Evolutionary conservation across 2,113 vertebrate genomes (phyloP), one percentile per base, ranked within the genome.

Genomic region (Microcebus murinus): DNA sequence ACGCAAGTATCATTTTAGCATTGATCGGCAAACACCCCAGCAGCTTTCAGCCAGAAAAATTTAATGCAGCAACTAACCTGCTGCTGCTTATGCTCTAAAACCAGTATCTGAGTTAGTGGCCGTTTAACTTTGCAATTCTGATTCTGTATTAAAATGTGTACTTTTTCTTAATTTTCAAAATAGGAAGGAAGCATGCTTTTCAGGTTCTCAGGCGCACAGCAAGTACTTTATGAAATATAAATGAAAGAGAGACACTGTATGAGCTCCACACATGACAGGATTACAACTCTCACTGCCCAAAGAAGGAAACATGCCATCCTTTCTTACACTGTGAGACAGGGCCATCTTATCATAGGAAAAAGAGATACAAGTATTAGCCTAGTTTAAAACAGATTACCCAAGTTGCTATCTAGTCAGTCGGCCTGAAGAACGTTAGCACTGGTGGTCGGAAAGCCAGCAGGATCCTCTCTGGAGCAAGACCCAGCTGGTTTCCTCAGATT

Each of bases 151-250:
- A 86, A 65, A 77, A 91, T 96, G 63, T 90, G 4, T 68, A 80
- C 18, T 76, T 97, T 88, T 96, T 15, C 17, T 67, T 97, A 94
- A 74, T 97, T 97, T 98, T 95, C 73, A 94, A 94, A 92, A 94
- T 34, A 94, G 91, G 94, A 94, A 96, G 84, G 42, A 34, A 86
- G 15, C 21, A 0, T 96, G 91, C 65, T 90, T 76, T 97, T 96
- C 74, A 0, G 0, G 93, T 92, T 94, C 93, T 67, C 31, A 89
- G 90, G 15, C 65, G 85, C 97, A 83, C 81, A 90, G 77, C 79
- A 96, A 94, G 61, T 76, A 31, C 59, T 7, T 87, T 97, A 90
- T 95, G 95, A 94, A 96, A 95, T 96, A 71, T 55, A 6, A 14
- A 27, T 98, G 85, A 92, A 96, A 88, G 92, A 63, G 90, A 90